A percentile compares a stretch with the other conserved stretches of the same genome.
These are phyloP conservation scores for Theropithecus gelada DNA, from an alignment of 2,113 vertebrate species.

Conservation along the genomic window DNA sequence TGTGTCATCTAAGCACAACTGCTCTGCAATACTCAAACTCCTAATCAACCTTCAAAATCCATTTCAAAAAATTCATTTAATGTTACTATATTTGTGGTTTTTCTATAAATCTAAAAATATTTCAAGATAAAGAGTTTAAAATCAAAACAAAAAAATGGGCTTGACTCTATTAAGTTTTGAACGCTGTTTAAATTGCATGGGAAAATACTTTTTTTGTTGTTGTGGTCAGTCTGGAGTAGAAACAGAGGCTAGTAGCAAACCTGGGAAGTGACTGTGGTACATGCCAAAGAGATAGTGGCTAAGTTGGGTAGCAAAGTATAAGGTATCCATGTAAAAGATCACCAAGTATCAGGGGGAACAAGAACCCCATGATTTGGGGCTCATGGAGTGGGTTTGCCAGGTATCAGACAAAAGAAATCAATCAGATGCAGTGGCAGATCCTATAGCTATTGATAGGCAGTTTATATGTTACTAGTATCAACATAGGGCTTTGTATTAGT, in stretches of 20 bases:
- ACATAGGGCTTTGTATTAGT: neutral
- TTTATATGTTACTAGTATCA: neutral
- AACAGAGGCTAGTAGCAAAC: neutral
- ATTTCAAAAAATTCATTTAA: neutral
- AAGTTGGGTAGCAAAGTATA: neutral
- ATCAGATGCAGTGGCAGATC: neutral
- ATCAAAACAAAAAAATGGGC: neutral
- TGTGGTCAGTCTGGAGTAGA: neutral
- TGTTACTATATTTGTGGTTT: neutral
- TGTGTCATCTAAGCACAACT: neutral
- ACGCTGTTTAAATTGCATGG: neutral
- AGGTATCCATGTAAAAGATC: neutral
- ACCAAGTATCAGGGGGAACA: neutral
- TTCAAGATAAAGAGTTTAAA: slow-evolving; percentile 11
- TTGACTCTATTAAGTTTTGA: neutral
- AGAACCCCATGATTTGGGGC: neutral
- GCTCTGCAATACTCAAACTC: neutral
- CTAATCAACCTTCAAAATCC: slow-evolving; percentile 13
- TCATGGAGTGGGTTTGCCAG: neutral
- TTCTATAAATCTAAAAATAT: neutral
- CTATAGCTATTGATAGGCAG: neutral
- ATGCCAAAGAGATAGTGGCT: neutral
- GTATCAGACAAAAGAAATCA: neutral
- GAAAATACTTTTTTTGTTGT: slow-evolving; percentile 21
- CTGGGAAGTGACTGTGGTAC: neutral